A percentile compares a stretch with the other conserved stretches of the same genome.
Evolutionary conservation across 2,888 invertebrate genomes (phyloP).

Genomic region (Lomographa bimaculata): DNA sequence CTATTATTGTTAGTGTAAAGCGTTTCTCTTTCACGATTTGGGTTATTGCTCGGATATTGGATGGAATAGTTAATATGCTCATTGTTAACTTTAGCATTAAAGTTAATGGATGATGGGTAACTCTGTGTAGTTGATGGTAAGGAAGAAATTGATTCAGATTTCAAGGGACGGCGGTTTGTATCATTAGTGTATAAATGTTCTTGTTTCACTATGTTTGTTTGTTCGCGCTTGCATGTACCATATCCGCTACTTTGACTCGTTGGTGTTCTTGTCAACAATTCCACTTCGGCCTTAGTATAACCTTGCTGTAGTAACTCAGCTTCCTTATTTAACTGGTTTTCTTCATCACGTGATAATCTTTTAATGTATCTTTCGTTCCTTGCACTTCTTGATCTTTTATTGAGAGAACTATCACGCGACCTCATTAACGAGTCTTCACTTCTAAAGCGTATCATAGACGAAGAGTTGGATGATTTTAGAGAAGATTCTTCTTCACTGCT

Average conservation of each 20-base stretch:
- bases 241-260: constrained; percentile 79
- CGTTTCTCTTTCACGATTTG: constrained; percentile 55
- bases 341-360: constrained; percentile 88
- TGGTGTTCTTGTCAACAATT: constrained; percentile 79
- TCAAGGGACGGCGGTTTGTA: constrained; percentile 60
- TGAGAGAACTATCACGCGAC: constrained; percentile 83
- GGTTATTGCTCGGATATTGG: constrained; percentile 65
- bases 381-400: constrained; percentile 87
- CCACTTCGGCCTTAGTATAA: constrained; percentile 79
- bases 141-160: constrained; percentile 79
- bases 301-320: constrained; percentile 77
- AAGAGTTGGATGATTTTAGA: constrained; percentile 85
- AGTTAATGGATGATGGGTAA: constrained; percentile 80
- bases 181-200: constrained; percentile 62
- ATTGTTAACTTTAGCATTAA: constrained; percentile 81
- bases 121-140: constrained; percentile 79
- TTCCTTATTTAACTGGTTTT: constrained; percentile 82
- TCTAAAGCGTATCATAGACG: constrained; percentile 86
- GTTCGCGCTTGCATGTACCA: constrained; percentile 74
- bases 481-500: constrained; percentile 90
- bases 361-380: constrained; percentile 92
- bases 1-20: constrained; percentile 65
- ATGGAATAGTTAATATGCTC: constrained; percentile 81
- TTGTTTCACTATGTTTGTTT: constrained; percentile 71
- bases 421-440: constrained; percentile 88